These are phyloP conservation scores for Intellagama lesueurii DNA, from an alignment of 2,797 vertebrate species.

Conservation along the genomic window DNA sequence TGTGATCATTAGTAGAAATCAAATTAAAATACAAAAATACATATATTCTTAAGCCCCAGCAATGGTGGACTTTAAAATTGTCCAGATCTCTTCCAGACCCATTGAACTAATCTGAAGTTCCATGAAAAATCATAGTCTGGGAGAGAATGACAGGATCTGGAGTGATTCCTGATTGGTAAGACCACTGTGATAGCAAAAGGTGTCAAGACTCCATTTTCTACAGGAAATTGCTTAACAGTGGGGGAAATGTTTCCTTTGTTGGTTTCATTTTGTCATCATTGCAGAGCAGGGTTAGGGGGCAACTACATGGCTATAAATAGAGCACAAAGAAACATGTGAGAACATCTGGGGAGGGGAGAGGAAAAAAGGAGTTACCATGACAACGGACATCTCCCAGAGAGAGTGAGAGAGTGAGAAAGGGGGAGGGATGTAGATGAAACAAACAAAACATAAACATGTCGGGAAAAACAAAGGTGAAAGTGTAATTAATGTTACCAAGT, in stretches of 20 bases:
- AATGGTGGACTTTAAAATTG: not conserved
- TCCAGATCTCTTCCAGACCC: not conserved
- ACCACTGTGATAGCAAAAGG: not conserved
- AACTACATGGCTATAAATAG: conserved; percentile 76
- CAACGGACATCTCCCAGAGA: conserved; percentile 72
- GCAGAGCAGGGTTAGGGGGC: conserved; percentile 50
- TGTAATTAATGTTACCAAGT: not conserved
- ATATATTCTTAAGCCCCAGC: not conserved
- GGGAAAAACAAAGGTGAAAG: conserved; percentile 19
- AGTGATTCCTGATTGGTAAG: not conserved
- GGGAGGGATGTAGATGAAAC: conserved; percentile 55
- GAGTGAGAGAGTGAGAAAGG: conserved; percentile 58
- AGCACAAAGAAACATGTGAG: conserved; percentile 72
- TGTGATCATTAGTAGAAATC: not conserved
- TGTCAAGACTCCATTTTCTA: not conserved
- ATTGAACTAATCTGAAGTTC: not conserved
- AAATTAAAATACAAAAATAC: conserved; percentile 16
- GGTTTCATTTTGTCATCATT: conserved; percentile 16
- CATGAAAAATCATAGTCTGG: not conserved
- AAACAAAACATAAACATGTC: conserved; percentile 59
- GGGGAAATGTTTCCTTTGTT: not conserved
- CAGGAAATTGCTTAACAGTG: not conserved
- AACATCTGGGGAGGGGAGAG: conserved; percentile 70
- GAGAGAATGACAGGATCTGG: not conserved
- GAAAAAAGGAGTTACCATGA: conserved; percentile 69